phyloP scores from a whole-genome alignment of 2,113 vertebrate species.

The Nipponia nippon region DNA sequence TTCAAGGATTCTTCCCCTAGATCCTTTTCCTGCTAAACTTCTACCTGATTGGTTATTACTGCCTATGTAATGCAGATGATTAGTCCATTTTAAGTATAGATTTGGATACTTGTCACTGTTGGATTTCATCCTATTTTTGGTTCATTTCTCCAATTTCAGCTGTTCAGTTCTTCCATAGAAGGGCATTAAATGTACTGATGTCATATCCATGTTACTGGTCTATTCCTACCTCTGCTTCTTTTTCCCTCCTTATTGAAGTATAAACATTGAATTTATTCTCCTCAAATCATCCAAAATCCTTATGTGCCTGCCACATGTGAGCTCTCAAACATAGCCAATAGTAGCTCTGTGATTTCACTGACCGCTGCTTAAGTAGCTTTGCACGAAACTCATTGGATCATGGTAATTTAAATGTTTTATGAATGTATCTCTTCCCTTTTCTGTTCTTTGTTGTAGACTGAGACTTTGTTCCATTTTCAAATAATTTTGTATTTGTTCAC shows the following conservation, averaged over 20 bases:
- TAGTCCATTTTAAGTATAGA: background rate
- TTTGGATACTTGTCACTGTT: background rate
- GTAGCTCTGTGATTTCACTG: background rate
- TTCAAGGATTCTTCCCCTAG: background rate
- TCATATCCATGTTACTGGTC: background rate
- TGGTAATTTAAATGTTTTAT: background rate
- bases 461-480: background rate
- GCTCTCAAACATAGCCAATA: background rate
- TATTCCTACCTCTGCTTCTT: background rate
- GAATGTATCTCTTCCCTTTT: background rate
- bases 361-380: background rate
- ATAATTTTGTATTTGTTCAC: background rate
- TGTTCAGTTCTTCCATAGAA: background rate
- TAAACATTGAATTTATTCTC: background rate
- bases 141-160: background rate
- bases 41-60: background rate
- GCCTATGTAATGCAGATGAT: background rate
- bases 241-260: background rate
- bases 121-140: background rate
- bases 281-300: background rate
- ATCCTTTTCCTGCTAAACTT: background rate
- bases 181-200: background rate
- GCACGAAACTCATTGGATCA: background rate
- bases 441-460: background rate
- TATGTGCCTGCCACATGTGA: background rate